Conservation (phyloP, 2,797 vertebrate species). For the Squalus acanthias region DNA sequence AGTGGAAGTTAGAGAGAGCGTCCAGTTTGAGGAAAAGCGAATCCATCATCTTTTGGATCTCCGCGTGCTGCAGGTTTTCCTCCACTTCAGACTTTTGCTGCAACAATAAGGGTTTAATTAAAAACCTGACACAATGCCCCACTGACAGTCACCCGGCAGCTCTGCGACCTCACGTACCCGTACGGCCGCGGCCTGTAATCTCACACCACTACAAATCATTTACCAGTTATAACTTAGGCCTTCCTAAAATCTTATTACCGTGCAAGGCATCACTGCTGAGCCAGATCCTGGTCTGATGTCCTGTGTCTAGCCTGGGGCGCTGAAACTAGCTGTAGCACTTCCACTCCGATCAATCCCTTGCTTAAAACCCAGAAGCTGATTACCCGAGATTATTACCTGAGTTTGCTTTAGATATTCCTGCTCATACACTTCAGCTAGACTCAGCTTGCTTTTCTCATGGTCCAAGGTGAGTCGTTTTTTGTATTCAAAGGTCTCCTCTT, state of each 20-base stretch:
- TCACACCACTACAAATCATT: not conserved
- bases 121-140: not conserved
- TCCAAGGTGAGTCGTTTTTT: slow-evolving; percentile 88
- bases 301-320: not conserved
- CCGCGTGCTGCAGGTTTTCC: slow-evolving; percentile 83
- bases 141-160: not conserved
- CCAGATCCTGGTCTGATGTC: not conserved
- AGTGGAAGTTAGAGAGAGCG: slow-evolving; percentile 95
- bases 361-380: not conserved
- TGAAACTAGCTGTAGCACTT: not conserved
- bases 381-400: slow-evolving; percentile 62
- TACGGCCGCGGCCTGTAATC: not conserved
- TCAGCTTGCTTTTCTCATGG: slow-evolving; percentile 94
- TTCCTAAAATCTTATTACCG: not conserved
- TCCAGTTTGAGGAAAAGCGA: slow-evolving; percentile 86
- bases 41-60: slow-evolving; percentile 90
- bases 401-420: slow-evolving; percentile 86
- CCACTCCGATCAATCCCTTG: not conserved
- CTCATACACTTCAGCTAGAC: slow-evolving; percentile 90
- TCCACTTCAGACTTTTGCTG: slow-evolving; percentile 72
- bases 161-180: not conserved
- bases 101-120: not conserved
- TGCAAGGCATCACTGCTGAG: not conserved
- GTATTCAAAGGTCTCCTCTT: slow-evolving; percentile 85
- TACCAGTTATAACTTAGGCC: not conserved